Evolutionary conservation across 2,113 vertebrate genomes (phyloP).

Genomic region (Carlito syrichta): DNA sequence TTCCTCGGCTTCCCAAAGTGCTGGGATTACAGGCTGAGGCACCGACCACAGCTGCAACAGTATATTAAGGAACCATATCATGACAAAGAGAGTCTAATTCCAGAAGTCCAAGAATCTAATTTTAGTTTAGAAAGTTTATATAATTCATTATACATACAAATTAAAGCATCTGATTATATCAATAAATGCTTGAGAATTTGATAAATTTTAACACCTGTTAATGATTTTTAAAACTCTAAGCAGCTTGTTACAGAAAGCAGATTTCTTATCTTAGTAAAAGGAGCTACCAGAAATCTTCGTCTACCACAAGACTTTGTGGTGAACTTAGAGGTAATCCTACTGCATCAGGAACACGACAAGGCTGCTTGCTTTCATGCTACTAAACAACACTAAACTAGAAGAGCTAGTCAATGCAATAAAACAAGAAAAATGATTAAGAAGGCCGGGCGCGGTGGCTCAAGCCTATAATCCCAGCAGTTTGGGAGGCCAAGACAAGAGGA

Average conservation of each 20-base stretch:
- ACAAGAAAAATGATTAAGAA: not conserved
- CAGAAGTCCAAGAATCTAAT: not conserved
- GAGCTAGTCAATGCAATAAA: not conserved
- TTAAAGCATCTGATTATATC: not conserved
- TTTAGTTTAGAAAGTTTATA: constrained; percentile 7
- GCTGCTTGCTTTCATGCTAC: not conserved
- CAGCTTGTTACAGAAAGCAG: not conserved
- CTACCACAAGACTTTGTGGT: not conserved
- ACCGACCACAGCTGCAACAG: no score
- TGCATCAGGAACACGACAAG: not conserved
- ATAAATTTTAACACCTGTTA: not conserved
- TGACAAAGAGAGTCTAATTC: not conserved
- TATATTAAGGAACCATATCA: not conserved
- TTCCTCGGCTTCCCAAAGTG: no score
- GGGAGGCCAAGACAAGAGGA: no score
- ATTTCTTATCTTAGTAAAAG: constrained; percentile 3
- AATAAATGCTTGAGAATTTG: not conserved
- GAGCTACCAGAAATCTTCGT: not conserved
- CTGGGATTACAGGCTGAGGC: no score
- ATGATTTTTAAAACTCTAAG: not conserved
- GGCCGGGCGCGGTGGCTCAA: no score
- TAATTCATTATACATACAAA: not conserved
- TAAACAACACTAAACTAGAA: not conserved
- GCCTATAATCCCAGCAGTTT: no score
- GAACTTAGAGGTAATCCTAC: constrained; percentile 26